phyloP scores from a whole-genome alignment of 2,888 invertebrate species.

The Mycalesis mineus region DNA sequence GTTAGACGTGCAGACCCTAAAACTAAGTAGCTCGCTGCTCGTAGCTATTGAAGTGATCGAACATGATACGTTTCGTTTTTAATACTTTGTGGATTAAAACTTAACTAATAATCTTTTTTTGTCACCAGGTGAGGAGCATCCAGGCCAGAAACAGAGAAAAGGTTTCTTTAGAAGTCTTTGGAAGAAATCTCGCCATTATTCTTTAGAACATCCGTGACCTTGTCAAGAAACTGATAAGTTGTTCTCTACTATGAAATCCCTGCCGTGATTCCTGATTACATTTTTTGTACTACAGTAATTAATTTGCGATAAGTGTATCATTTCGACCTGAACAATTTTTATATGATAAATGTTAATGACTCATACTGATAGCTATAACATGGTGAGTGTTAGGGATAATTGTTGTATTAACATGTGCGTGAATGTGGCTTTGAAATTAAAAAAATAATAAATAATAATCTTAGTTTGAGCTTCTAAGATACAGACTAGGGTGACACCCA shows the following conservation, averaged over 20 bases:
- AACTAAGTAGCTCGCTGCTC: no score
- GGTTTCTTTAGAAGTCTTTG: constrained; percentile 93
- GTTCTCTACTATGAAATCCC: constrained; percentile 33
- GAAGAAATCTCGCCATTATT: constrained; percentile 92
- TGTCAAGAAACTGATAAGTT: constrained; percentile 30
- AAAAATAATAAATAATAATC: constrained; percentile 13
- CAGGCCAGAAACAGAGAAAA: constrained; percentile 87
- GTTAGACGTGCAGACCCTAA: no score
- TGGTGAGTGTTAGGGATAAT: constrained; percentile 21
- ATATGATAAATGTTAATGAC: constrained; percentile 12
- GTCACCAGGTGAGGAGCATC: constrained; percentile 81
- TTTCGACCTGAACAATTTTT: constrained; percentile 13
- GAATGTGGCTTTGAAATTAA: constrained; percentile 35
- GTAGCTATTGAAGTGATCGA: no score
- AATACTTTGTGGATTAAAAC: background rate
- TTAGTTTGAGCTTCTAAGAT: constrained; percentile 20
- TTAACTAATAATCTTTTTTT: constrained; percentile 32
- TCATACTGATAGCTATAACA: constrained; percentile 17
- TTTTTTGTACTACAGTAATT: constrained; percentile 9
- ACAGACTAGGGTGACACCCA: background rate
- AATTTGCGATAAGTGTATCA: constrained; percentile 12
- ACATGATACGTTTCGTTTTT: no score
- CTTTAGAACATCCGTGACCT: constrained; percentile 89
- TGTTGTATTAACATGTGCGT: constrained; percentile 32
- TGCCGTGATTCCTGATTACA: constrained; percentile 28